Evolutionary conservation across 2,888 invertebrate species (phyloP).

Genomic region (Machimus atricapillus): DNA sequence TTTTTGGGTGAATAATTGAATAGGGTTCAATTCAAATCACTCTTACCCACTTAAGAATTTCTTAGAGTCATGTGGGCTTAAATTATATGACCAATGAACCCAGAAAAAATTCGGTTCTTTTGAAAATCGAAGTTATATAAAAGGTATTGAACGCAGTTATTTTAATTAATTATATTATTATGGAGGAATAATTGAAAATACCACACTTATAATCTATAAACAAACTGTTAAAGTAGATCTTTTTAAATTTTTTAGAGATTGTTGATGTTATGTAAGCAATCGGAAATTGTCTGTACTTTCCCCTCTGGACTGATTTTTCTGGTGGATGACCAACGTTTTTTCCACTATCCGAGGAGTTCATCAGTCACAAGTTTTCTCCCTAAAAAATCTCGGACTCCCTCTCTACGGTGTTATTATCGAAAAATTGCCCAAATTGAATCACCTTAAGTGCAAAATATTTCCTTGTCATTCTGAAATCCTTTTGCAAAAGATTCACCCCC

Average conservation of each 20-base stretch:
- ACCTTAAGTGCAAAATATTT: constrained; percentile 34
- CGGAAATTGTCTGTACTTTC: no score
- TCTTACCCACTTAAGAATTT: neutral
- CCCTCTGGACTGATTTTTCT: neutral
- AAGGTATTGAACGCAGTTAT: no score
- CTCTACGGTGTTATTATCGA: neutral
- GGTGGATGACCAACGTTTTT: neutral
- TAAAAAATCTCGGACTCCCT: neutral
- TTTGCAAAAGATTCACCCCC: neutral
- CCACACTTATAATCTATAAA: no score
- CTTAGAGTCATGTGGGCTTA: neutral
- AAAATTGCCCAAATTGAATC: constrained; percentile 25
- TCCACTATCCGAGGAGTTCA: neutral
- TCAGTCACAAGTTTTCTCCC: neutral
- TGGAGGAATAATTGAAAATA: no score
- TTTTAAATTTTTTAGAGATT: no score
- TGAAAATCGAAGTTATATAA: no score
- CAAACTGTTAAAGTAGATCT: no score
- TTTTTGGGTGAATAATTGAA: neutral
- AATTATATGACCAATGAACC: neutral
- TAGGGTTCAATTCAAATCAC: neutral
- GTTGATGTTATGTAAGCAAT: no score
- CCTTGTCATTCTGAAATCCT: constrained; percentile 20
- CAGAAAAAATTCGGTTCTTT: neutral
- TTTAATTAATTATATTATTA: no score